Evolutionary conservation across 2,797 vertebrate genomes (phyloP), one percentile per base, ranked within the genome.

Genomic region (Agapornis canus): DNA sequence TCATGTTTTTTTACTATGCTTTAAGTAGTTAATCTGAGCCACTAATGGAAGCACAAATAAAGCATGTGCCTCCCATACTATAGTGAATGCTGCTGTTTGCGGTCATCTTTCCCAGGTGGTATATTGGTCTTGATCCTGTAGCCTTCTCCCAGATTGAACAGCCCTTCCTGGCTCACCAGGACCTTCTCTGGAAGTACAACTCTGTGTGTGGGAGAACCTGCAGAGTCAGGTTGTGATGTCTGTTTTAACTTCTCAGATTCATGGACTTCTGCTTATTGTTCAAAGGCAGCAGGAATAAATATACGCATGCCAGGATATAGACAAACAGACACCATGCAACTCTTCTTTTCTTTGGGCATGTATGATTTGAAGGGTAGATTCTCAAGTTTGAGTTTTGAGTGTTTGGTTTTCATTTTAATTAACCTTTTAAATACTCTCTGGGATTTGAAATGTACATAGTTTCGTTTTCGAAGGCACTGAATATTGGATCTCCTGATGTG

Each of bases 251-350:
- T 91, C n/a, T 27, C 49, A 80, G 64, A 60, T 83, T 52, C 43
- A 13, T n/a, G 51, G 65, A 79, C 91, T 94, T 91, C 79, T 88
- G 57, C 70, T 76, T 90, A 42, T 72, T 81, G 73, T 86, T 83
- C 37, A 86, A 91, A 94, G 49, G 57, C 25, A 59, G 40, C 47
- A 71, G 69, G 86, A 91, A 83, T 90, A 92, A 92, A 91, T 81
- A 79, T 8, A 48, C 3, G 0, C 16, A 8, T 78, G 45, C 19
- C 49, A 73, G 69, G 76, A 75, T 90, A 83, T 82, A 72, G 59
- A 35, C 72, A 77, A 45, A 42, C 43, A 48, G 54, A 39, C 59
- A 69, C 5, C 37, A 47, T 11, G 21, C 40, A 57, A 22, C 16
- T 49, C 40, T 86, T 86, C n/a, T 29, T 63, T 89, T 73, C 54